Evolutionary conservation across 2,797 vertebrate genomes (phyloP).

Genomic region (Acestrorhynchus altus): DNA sequence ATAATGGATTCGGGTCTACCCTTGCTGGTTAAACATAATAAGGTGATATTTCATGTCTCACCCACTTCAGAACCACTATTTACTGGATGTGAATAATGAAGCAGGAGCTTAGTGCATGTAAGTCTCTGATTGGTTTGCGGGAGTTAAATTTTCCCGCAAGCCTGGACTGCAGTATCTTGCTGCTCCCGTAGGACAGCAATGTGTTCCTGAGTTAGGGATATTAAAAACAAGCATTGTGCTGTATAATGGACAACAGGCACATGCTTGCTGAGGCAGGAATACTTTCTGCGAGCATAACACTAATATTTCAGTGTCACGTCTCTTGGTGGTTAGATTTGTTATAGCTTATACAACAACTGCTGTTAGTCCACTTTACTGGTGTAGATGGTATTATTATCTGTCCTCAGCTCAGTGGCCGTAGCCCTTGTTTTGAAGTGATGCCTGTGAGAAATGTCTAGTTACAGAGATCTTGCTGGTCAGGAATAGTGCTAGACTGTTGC

Average conservation of each 20-base stretch:
- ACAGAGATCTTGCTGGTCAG: not conserved
- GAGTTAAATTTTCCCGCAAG: not conserved
- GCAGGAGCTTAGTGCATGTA: not conserved
- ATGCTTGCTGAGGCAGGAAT: constrained; percentile 28
- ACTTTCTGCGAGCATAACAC: constrained; percentile 28
- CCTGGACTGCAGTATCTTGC: not conserved
- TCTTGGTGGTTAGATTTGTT: constrained; percentile 26
- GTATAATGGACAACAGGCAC: constrained; percentile 32
- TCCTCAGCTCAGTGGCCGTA: not conserved
- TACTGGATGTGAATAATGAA: not conserved
- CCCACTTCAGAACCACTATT: not conserved
- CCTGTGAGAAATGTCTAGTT: not conserved
- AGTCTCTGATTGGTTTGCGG: not conserved
- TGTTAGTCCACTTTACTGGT: not conserved
- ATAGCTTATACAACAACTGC: constrained; percentile 31
- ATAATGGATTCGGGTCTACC: no score
- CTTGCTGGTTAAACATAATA: no score
- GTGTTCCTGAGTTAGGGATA: constrained; percentile 31
- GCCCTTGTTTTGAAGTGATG: not conserved
- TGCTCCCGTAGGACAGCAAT: constrained; percentile 23
- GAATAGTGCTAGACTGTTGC: not conserved
- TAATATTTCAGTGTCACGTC: constrained; percentile 14
- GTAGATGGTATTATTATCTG: constrained; percentile 1
- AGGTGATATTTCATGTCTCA: not conserved
- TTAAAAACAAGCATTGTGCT: constrained; percentile 47